These are phyloP conservation scores for Pherbina coryleti DNA, from an alignment of 2,888 invertebrate species.

Conservation along the genomic window DNA sequence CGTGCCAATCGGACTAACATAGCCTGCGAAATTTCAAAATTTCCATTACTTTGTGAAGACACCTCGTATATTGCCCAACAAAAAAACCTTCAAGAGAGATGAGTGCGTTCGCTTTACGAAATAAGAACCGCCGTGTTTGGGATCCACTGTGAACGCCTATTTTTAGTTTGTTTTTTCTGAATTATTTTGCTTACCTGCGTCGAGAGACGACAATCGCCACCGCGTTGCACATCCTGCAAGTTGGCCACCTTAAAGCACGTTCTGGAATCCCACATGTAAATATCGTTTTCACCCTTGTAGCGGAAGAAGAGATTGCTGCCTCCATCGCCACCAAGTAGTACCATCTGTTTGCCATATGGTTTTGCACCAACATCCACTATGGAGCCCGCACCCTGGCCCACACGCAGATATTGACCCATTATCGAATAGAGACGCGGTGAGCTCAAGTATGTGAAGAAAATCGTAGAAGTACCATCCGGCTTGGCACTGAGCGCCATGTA, in stretches of 20 bases:
- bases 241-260: constrained; percentile 73
- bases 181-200: constrained; percentile 70
- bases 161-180: neutral
- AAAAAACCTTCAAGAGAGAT: too few species aligned
- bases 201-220: constrained; percentile 74
- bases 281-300: constrained; percentile 74
- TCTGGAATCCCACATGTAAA: constrained; percentile 76
- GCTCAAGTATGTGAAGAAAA: constrained; percentile 75
- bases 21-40: too few species aligned
- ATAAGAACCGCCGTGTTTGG: too few species aligned
- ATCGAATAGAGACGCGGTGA: constrained; percentile 73
- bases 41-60: too few species aligned
- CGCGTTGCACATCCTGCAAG: constrained; percentile 73
- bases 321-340: constrained; percentile 75
- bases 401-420: constrained; percentile 71
- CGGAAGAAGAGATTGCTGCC: constrained; percentile 75
- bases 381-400: constrained; percentile 72
- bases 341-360: constrained; percentile 71
- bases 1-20: too few species aligned
- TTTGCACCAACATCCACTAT: constrained; percentile 74
- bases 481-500: constrained; percentile 73
- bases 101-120: too few species aligned
- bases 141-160: neutral
- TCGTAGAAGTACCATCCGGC: constrained; percentile 70
- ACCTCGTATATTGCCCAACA: too few species aligned